phyloP scores from a whole-genome alignment of 2,113 vertebrate genomes.

The Calcarius ornatus region DNA sequence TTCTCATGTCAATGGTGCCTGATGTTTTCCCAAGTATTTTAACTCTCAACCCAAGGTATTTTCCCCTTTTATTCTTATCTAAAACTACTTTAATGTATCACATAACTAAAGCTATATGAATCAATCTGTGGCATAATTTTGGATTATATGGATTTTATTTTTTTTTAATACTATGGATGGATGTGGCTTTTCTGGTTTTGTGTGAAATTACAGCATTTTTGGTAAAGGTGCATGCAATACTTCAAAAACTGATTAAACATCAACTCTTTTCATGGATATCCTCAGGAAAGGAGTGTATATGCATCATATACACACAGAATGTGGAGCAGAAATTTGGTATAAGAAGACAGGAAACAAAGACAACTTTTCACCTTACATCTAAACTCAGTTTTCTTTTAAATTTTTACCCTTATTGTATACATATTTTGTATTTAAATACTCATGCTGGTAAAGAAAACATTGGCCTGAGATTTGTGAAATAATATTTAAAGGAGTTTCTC shows the following conservation, averaged over 20 bases:
- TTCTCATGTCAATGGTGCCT: neutral
- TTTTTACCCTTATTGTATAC: neutral
- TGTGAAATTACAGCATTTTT: neutral
- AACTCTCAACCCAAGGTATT: neutral
- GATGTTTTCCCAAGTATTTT: neutral
- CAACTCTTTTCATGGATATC: neutral
- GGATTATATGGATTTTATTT: neutral
- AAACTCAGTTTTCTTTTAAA: neutral
- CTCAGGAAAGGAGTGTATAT: neutral
- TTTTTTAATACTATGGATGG: neutral
- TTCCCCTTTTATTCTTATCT: neutral
- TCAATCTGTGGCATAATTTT: neutral
- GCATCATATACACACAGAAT: neutral
- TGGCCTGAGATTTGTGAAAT: rapidly evolving
- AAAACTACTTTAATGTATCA: neutral
- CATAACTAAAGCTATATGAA: neutral
- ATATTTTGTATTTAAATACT: neutral
- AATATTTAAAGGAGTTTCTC: neutral
- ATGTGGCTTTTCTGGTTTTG: neutral
- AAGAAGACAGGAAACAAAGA: neutral
- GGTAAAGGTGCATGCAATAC: neutral
- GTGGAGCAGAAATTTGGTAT: neutral
- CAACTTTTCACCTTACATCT: neutral
- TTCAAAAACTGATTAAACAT: neutral
- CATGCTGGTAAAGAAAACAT: neutral